phyloP scores from a whole-genome alignment of 2,113 vertebrate species.

The Xenopus laevis region DNA sequence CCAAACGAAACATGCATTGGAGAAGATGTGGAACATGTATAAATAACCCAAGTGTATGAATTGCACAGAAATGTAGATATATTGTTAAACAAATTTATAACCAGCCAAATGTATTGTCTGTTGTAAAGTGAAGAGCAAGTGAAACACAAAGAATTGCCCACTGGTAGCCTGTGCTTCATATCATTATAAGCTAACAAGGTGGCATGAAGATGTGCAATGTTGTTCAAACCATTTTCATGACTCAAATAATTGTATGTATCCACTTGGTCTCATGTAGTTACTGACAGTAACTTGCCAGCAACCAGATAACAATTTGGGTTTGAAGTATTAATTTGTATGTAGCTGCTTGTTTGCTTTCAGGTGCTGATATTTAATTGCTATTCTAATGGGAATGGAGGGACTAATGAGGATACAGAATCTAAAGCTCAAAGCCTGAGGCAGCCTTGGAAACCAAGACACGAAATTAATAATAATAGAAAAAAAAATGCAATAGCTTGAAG shows the following conservation, averaged over 20 bases:
- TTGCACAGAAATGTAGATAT: no score
- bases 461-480: slow-evolving; percentile 59
- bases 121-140: no score
- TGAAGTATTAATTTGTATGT: slow-evolving; percentile 26
- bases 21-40: no score
- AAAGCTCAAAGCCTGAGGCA: slow-evolving; percentile 60
- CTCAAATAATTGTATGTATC: not conserved
- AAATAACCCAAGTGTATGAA: no score
- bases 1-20: no score
- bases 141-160: no score
- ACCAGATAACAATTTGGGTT: slow-evolving; percentile 48
- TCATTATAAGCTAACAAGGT: no score
- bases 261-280: not conserved
- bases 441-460: slow-evolving; percentile 62
- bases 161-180: no score
- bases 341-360: slow-evolving; percentile 60
- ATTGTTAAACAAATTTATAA: no score
- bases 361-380: slow-evolving; percentile 63
- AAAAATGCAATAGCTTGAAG: slow-evolving; percentile 58
- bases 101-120: no score
- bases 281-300: not conserved
- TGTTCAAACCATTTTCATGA: no score
- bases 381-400: slow-evolving; percentile 62
- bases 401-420: slow-evolving; percentile 56
- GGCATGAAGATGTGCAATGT: no score